These are phyloP conservation scores for Melikaiella ostensackeni DNA, from an alignment of 2,888 invertebrate genomes.

Conservation along the genomic window DNA sequence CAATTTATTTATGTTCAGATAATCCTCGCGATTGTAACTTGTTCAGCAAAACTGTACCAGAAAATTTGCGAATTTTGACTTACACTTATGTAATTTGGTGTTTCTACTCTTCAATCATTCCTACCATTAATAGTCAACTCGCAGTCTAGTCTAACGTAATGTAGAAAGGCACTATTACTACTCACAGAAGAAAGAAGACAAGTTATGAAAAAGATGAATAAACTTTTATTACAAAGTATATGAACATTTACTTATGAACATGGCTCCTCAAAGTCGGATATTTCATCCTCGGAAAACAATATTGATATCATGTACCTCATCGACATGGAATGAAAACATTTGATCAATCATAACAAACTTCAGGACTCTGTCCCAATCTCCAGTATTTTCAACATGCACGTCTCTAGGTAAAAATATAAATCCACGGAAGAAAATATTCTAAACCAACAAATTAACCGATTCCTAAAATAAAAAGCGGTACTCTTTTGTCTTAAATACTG, in stretches of 20 bases:
- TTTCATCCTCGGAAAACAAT: constrained; percentile 5
- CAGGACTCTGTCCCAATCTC: background rate
- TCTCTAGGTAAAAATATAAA: constrained; percentile 10
- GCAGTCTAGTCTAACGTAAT: background rate
- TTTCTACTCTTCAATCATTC: background rate
- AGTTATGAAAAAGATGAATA: constrained; percentile 30
- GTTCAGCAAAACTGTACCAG: background rate
- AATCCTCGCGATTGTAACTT: background rate
- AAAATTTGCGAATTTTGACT: background rate
- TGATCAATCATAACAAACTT: background rate
- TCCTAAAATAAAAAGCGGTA: background rate
- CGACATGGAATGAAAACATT: constrained; percentile 31
- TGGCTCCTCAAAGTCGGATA: background rate
- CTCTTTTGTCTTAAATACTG: constrained; percentile 4
- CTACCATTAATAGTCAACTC: background rate
- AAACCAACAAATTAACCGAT: background rate
- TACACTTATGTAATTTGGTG: background rate
- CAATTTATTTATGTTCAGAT: too few species aligned
- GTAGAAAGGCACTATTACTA: background rate
- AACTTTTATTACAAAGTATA: constrained; percentile 38
- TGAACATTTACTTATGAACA: constrained; percentile 15
- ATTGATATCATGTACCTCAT: background rate
- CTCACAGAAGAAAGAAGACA: background rate
- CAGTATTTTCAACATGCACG: background rate
- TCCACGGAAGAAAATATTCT: background rate